phyloP scores from a whole-genome alignment of 2,797 vertebrate genomes.

The Philypnodon macrostomus region DNA sequence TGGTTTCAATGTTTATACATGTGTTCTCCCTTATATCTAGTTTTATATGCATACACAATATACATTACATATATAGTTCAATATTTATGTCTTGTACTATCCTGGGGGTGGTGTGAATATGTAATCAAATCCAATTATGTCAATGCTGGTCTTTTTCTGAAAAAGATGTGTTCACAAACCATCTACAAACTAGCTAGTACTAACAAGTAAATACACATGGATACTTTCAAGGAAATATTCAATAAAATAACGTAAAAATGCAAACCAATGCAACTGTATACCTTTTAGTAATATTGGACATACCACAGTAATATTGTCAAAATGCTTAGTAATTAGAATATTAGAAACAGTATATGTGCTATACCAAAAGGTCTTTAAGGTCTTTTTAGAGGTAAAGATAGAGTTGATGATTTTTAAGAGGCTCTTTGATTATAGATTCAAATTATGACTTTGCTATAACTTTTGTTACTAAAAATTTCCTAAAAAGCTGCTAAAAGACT shows the following conservation, averaged over 20 bases:
- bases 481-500: constrained; percentile 42
- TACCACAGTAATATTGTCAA: background rate
- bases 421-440: background rate
- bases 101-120: constrained; percentile 71
- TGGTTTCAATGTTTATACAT: constrained; percentile 60
- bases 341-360: no score
- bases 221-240: no score
- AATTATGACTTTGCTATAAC: constrained; percentile 14
- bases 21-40: constrained; percentile 59
- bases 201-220: no score
- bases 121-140: constrained; percentile 60
- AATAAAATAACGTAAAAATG: background rate
- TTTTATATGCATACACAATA: constrained; percentile 70
- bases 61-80: constrained; percentile 69
- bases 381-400: background rate
- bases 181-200: background rate
- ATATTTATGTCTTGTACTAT: constrained; percentile 73
- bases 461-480: constrained; percentile 39
- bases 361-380: background rate
- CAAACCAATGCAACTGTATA: background rate
- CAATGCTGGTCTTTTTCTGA: constrained; percentile 40
- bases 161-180: constrained; percentile 37
- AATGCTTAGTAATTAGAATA: background rate
- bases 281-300: background rate
- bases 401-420: constrained; percentile 10